Evolutionary conservation across 2,888 invertebrate genomes (phyloP), one percentile per base, ranked within the genome.

Genomic region (Lochmaea capreae): DNA sequence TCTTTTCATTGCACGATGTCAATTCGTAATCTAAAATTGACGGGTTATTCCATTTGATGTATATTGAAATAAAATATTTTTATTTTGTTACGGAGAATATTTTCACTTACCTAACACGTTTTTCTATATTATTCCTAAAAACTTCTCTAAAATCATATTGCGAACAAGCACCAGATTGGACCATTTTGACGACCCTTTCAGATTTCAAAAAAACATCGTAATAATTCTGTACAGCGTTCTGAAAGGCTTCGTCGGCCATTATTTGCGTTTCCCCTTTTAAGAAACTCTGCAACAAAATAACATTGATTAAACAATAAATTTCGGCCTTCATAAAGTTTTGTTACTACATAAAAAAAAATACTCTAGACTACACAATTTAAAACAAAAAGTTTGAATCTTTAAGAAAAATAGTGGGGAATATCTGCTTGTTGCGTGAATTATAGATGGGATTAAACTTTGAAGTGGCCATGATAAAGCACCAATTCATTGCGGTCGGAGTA

Each of bases 101-200:
- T 39, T 39, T 5, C 9, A 76, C 83, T 76, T 89, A 94, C 94
- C 95, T 93, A 87, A 98, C 97, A 87, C 99, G 92, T 89, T 99
- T 99, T 88, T 99, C 99, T 85, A 99, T 97, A 89, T 99, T 99
- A 88, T 97, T 97, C 87, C 97, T 93, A 88, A 96, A 96, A 73
- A 99, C 98, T 90, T 99, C 99, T 81, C 99, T 93, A 89, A 99
- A 99, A 90, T 99, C 99, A 88, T 98, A 95, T 83, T 97, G 97
- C 63, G 98, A 98, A 88, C 98, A 99, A 78, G 98, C 99, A 57
- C 99, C 99, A 70, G 98, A 96, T 84, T 95, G 94, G 67, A 99
- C 99, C 95, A 99, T 98, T 88, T 96, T 95, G 78, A 94, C 91
- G 61, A 99, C 97, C 79, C 99, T 91, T 86, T 99, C 99, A 49